A percentile compares a stretch with the other conserved stretches of the same genome.
Conservation (phyloP, 2,888 invertebrate species). For the Caenorhabditis zanzibari region DNA sequence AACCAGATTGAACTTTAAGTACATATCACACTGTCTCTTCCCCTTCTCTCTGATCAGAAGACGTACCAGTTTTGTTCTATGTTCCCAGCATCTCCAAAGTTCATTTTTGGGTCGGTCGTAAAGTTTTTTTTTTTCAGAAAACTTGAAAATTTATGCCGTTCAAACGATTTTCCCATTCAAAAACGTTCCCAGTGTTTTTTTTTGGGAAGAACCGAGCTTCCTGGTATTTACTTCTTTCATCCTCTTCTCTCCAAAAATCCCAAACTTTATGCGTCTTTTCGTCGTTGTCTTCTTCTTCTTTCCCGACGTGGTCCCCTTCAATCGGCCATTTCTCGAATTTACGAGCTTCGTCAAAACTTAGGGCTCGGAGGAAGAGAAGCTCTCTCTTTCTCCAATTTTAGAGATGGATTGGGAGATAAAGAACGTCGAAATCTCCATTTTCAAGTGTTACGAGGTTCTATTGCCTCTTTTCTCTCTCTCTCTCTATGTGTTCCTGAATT, state of each 20-base stretch:
- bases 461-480: neutral
- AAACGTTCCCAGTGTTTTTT: conserved; percentile 26
- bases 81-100: neutral
- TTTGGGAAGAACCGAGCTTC: conserved; percentile 13
- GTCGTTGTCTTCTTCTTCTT: conserved; percentile 5
- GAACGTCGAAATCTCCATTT: conserved; percentile 20
- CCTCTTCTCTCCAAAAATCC: conserved; percentile 32
- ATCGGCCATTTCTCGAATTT: conserved; percentile 52
- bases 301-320: conserved; percentile 18
- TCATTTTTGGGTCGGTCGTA: conserved; percentile 13
- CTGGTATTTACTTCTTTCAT: conserved; percentile 43
- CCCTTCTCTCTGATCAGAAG: neutral
- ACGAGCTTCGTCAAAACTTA: conserved; percentile 62
- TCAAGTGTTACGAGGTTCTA: conserved; percentile 40
- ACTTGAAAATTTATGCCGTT: neutral
- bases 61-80: neutral
- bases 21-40: neutral
- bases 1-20: neutral
- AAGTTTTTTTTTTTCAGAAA: neutral
- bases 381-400: conserved; percentile 10
- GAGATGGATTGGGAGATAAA: conserved; percentile 52
- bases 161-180: conserved; percentile 21
- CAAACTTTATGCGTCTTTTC: conserved; percentile 29
- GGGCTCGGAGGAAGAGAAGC: conserved; percentile 13
- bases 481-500: too few species aligned